These are phyloP conservation scores for Aegotheles bennettii DNA, from an alignment of 2,113 vertebrate species.

Conservation along the genomic window DNA sequence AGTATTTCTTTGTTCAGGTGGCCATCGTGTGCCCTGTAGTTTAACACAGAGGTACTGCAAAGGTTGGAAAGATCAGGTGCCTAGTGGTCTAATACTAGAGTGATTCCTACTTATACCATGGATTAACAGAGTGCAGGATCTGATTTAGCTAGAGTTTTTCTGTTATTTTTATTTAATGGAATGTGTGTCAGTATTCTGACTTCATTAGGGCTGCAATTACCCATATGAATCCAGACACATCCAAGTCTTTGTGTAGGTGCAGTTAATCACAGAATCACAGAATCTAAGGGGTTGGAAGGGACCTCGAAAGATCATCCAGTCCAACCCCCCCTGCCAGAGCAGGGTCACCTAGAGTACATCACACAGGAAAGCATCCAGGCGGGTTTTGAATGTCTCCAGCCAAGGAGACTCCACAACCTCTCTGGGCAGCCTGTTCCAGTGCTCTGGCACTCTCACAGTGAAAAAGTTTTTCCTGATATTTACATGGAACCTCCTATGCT, in stretches of 20 bases:
- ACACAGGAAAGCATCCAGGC: too few relatives aligned
- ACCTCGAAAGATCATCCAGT: too few relatives aligned
- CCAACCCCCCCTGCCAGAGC: too few relatives aligned
- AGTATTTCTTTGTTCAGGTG: background rate
- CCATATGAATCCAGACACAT: background rate
- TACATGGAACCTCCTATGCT: too few relatives aligned
- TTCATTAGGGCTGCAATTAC: background rate
- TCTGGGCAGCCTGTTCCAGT: too few relatives aligned
- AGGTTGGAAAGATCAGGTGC: background rate
- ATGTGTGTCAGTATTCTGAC: background rate
- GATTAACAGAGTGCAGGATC: background rate
- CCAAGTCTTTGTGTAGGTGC: background rate
- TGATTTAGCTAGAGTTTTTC: background rate
- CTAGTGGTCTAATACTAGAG: background rate
- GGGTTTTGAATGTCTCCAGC: too few relatives aligned
- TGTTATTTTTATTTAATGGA: background rate
- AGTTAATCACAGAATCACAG: too few relatives aligned
- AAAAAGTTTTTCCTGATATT: too few relatives aligned
- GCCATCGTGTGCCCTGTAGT: background rate
- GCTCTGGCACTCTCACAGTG: too few relatives aligned
- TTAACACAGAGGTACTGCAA: background rate
- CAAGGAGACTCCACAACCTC: too few relatives aligned
- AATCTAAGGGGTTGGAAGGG: too few relatives aligned
- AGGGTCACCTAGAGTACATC: too few relatives aligned
- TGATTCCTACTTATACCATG: background rate